Conservation (phyloP, 2,113 vertebrate species). For the Eurystomus gularis region DNA sequence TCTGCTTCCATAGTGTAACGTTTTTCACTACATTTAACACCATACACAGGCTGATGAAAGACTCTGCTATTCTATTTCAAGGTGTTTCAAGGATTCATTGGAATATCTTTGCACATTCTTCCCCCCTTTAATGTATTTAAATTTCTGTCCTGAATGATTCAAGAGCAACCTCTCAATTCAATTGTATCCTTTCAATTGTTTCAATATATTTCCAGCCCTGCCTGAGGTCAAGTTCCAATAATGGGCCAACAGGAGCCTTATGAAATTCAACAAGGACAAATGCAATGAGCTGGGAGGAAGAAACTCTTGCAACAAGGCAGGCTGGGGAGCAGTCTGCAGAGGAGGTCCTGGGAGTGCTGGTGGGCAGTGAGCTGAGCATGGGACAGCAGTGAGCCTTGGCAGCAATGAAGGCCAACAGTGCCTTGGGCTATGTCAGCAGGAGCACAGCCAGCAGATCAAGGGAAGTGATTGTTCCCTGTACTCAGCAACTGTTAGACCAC, state of each 20-base stretch:
- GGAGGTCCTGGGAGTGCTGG: background rate
- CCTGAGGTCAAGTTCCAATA: slow-evolving; percentile 26
- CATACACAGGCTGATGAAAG: background rate
- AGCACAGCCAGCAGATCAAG: background rate
- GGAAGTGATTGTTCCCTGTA: background rate
- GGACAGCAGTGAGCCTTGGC: background rate
- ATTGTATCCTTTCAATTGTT: background rate
- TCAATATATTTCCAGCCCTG: background rate
- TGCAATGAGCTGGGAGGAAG: rapidly evolving
- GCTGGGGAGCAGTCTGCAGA: background rate
- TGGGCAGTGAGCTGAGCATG: background rate
- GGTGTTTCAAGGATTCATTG: background rate
- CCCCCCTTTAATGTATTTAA: slow-evolving; percentile 26
- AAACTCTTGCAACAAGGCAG: background rate
- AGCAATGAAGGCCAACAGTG: background rate
- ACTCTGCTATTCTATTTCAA: background rate
- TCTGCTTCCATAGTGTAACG: background rate
- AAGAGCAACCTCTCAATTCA: slow-evolving; percentile 35
- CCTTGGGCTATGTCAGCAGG: background rate
- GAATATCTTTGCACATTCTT: background rate
- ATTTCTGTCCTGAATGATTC: slow-evolving; percentile 39
- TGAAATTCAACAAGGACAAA: slow-evolving; percentile 29
- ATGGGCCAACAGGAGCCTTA: background rate
- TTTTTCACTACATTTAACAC: background rate
- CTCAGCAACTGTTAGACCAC: background rate